These are phyloP conservation scores for Gallirallus australis DNA, from an alignment of 2,797 vertebrate species.

Conservation along the genomic window DNA sequence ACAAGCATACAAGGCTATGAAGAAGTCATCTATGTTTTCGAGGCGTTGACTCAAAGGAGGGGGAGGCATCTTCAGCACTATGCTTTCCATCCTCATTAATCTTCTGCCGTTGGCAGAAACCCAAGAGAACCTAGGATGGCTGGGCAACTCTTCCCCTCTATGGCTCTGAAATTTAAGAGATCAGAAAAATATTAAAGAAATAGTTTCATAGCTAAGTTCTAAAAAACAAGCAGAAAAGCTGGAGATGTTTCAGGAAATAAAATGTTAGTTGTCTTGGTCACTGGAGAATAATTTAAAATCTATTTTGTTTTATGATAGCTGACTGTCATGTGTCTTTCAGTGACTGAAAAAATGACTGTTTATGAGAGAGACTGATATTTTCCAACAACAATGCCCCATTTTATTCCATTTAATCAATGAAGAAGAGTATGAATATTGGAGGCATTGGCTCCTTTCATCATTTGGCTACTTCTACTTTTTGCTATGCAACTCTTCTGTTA, in stretches of 20 bases:
- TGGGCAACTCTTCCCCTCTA: background rate
- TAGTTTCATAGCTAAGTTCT: background rate
- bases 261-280: constrained; percentile 1
- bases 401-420: background rate
- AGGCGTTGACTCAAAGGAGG: background rate
- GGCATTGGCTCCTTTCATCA: background rate
- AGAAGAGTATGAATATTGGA: background rate
- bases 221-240: background rate
- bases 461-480: background rate
- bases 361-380: background rate
- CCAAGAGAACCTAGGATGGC: background rate
- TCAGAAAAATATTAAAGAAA: background rate
- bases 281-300: constrained; percentile 32
- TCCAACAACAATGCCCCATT: background rate
- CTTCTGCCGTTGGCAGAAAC: background rate
- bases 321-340: background rate
- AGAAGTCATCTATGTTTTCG: fast-evolving
- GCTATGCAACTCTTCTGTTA: background rate
- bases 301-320: background rate
- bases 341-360: background rate
- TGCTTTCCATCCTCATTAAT: background rate
- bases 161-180: background rate
- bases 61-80: background rate
- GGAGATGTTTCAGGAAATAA: background rate
- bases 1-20: background rate